Conservation (phyloP, 1,140 invertebrate genomes). For the Macrobrachium nipponense region DNA sequence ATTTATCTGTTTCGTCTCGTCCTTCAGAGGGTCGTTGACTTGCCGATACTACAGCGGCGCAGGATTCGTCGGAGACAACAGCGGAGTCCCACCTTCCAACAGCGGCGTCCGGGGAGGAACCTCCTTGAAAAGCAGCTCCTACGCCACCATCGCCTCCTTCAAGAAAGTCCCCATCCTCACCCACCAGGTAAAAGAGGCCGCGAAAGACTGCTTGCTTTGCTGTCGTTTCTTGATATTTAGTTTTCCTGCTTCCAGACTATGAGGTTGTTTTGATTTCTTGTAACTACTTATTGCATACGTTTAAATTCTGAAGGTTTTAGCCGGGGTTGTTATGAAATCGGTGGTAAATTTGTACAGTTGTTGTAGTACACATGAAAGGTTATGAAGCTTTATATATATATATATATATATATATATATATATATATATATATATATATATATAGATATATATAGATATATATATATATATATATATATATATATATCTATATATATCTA, state of each 20-base stretch:
- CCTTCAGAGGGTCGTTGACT: conserved; percentile 41
- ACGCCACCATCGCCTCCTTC: conserved; percentile 62
- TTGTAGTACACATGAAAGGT: no score
- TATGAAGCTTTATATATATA: conserved; percentile 2
- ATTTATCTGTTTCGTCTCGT: no score
- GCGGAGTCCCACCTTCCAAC: conserved; percentile 2
- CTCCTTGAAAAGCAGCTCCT: conserved; percentile 60
- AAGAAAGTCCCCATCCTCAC: conserved; percentile 58
- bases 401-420: conserved; percentile 10
- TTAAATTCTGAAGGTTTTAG: no score
- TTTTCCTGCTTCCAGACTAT: no score
- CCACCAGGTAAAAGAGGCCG: conserved; percentile 27
- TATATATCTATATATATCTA: no score
- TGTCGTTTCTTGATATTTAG: no score
- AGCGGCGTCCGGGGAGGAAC: conserved; percentile 23
- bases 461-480: neutral
- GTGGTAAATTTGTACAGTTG: no score
- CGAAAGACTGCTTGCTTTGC: neutral
- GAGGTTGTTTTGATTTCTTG: no score
- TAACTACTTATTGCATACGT: no score
- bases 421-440: conserved; percentile 10
- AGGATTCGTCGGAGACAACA: conserved; percentile 49
- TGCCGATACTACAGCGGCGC: conserved; percentile 63
- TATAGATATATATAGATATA: neutral
- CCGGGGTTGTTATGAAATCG: no score